Percentiles rank a stretch among this genome's conserved stretches.
phyloP scores from a whole-genome alignment of 2,113 vertebrate genomes.

The Tyrannus savana region DNA sequence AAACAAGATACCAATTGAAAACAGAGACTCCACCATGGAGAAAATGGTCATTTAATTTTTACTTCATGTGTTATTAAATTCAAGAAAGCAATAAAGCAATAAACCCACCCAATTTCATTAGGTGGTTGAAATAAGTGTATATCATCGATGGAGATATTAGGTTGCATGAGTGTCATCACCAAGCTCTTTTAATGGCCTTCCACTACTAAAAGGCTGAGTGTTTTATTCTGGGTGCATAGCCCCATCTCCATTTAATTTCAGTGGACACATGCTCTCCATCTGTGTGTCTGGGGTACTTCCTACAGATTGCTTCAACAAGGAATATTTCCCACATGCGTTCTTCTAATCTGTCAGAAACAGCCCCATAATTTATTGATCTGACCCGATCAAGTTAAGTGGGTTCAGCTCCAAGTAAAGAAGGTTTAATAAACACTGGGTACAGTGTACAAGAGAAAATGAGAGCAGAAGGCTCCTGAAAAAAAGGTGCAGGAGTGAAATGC shows the following conservation, averaged over 20 bases:
- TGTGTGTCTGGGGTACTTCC: slow-evolving; percentile 65
- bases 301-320: background rate
- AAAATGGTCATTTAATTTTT: slow-evolving; percentile 55
- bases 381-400: background rate
- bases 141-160: slow-evolving; percentile 48
- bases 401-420: background rate
- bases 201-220: background rate
- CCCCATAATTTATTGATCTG: slow-evolving; percentile 46
- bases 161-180: slow-evolving; percentile 58
- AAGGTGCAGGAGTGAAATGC: background rate
- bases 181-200: background rate
- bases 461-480: background rate
- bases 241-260: background rate
- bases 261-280: slow-evolving; percentile 66
- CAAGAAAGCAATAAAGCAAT: slow-evolving; percentile 39
- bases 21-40: background rate
- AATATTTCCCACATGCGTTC: slow-evolving; percentile 6
- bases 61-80: slow-evolving; percentile 37
- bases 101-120: slow-evolving; percentile 40
- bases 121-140: slow-evolving; percentile 46
- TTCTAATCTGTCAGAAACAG: slow-evolving; percentile 53
- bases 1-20: slow-evolving; percentile 64
- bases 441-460: background rate
- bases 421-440: background rate
- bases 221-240: background rate